Evolutionary conservation across 2,113 vertebrate species (phyloP).

Genomic region (Baryphthengus martii): DNA sequence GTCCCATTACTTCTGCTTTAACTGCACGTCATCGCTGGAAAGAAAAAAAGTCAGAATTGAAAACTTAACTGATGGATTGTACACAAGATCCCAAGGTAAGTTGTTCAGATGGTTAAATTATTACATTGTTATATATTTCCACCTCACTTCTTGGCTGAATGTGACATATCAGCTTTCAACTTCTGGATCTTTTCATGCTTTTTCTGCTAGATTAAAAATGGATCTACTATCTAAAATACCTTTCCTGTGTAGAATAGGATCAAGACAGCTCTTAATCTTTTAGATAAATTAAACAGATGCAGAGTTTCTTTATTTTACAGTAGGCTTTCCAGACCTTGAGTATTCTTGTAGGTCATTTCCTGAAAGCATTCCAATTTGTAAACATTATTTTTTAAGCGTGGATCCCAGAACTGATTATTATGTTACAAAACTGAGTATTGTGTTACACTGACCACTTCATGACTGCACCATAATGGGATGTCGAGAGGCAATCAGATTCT

Average conservation of each 20-base stretch:
- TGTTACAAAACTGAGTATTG: background rate
- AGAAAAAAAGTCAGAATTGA: background rate
- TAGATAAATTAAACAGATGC: background rate
- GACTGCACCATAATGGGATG: background rate
- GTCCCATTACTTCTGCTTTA: background rate
- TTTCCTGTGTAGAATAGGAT: background rate
- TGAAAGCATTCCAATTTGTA: background rate
- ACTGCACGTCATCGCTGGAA: background rate
- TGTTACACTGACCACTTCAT: background rate
- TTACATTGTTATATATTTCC: background rate
- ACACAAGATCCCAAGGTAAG: background rate
- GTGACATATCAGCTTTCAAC: background rate
- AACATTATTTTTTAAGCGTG: background rate
- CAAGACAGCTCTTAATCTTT: background rate
- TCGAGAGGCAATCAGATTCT: background rate
- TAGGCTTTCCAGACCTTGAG: background rate
- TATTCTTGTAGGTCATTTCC: conserved; percentile 1
- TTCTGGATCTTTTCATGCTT: background rate
- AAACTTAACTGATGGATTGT: background rate
- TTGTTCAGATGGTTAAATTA: background rate
- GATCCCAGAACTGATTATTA: background rate
- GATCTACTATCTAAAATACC: background rate
- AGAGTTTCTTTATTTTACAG: background rate
- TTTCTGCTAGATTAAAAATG: background rate
- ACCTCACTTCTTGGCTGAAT: background rate